A percentile compares a stretch with the other conserved stretches of the same genome.
These are phyloP conservation scores for Pyrrhura leucotis DNA, from an alignment of 2,797 vertebrate genomes.

Conservation along the genomic window DNA sequence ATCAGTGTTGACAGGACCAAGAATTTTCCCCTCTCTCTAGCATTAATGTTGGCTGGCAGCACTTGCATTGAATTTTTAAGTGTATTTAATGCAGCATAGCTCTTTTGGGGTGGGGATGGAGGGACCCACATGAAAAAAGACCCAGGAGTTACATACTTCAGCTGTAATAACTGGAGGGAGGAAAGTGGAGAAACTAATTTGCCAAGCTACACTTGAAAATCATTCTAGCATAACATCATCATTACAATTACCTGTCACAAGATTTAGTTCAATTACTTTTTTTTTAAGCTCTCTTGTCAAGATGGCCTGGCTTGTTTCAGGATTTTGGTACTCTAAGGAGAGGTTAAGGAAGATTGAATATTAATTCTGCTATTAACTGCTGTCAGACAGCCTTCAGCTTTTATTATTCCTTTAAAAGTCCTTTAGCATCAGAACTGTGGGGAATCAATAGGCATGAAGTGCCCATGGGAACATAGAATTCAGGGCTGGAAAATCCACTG, in stretches of 20 bases:
- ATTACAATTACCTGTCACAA: constrained; percentile 77
- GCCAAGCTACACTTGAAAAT: constrained; percentile 68
- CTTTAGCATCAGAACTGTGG: background rate
- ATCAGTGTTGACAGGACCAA: background rate
- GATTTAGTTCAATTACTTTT: constrained; percentile 76
- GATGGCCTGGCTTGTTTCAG: constrained; percentile 58
- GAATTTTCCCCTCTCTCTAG: background rate
- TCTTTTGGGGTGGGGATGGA: background rate
- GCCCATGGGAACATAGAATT: constrained; percentile 3
- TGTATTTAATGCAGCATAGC: background rate
- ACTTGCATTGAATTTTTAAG: constrained; percentile 23
- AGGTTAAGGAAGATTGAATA: constrained; percentile 63
- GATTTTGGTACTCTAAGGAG: constrained; percentile 54
- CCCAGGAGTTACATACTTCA: background rate
- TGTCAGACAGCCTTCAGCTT: background rate
- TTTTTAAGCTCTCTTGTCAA: constrained; percentile 51
- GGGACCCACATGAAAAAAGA: background rate
- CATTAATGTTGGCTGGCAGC: background rate
- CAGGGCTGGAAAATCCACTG: background rate
- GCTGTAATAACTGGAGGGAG: constrained; percentile 31
- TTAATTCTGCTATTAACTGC: constrained; percentile 64
- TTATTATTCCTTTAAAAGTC: constrained; percentile 2
- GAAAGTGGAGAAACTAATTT: constrained; percentile 71
- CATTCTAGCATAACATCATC: constrained; percentile 67
- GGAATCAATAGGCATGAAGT: constrained; percentile 45